Evolutionary conservation across 2,888 invertebrate species (phyloP).

Genomic region (Neoaliturus tenellus): DNA sequence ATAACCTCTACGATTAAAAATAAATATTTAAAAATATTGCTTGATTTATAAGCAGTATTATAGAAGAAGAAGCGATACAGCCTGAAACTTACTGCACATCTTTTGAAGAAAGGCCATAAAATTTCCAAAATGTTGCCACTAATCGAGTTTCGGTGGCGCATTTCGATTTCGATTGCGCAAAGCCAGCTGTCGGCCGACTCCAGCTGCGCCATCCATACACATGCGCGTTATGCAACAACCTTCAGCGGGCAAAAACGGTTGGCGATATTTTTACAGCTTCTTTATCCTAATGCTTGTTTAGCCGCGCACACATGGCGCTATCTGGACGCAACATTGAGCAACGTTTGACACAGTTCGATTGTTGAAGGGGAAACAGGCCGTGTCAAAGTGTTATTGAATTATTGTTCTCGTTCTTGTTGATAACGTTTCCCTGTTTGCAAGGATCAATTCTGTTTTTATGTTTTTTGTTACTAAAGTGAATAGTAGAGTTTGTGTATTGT

Average conservation of each 20-base stretch:
- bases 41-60: no score
- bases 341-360: not conserved
- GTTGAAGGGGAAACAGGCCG: not conserved
- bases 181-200: not conserved
- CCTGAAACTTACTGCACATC: no score
- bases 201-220: not conserved
- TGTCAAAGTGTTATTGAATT: not conserved
- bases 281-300: not conserved
- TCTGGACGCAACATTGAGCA: not conserved
- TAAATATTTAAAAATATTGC: no score
- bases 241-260: not conserved
- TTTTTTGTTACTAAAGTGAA: not conserved
- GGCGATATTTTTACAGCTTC: constrained; percentile 3
- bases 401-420: not conserved
- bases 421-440: not conserved
- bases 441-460: not conserved
- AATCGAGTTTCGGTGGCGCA: not conserved
- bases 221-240: not conserved
- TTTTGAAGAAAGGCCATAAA: no score
- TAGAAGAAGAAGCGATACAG: no score
- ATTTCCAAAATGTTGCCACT: not conserved
- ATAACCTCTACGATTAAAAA: no score
- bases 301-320: not conserved
- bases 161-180: not conserved
- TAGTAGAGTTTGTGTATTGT: not conserved